Conservation (phyloP, 2,888 invertebrate species). For the Glyphotaelius pellucidus region DNA sequence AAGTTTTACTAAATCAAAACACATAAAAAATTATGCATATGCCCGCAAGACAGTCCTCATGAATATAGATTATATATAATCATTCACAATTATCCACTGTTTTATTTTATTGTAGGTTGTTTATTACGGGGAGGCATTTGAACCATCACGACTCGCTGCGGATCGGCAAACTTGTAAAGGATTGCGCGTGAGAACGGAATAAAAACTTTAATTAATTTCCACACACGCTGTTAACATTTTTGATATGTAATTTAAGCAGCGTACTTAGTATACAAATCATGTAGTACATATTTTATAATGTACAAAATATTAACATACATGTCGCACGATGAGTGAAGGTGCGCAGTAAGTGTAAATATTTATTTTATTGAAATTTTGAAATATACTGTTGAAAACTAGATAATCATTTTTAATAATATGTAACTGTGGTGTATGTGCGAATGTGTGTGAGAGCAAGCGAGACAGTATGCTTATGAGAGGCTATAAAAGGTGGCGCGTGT, state of each 20-base stretch:
- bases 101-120: neutral
- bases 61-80: neutral
- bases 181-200: constrained; percentile 29
- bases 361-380: too few relatives aligned
- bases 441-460: too few relatives aligned
- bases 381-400: too few relatives aligned
- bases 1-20: neutral
- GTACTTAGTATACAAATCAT: neutral
- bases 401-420: too few relatives aligned
- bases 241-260: neutral
- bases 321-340: neutral
- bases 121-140: neutral
- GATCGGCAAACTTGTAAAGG: constrained; percentile 34
- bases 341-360: neutral
- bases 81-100: neutral
- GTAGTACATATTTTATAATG: neutral
- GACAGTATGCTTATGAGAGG: too few relatives aligned
- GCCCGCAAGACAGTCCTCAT: neutral
- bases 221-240: neutral
- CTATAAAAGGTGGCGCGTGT: too few relatives aligned
- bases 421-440: too few relatives aligned
- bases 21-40: neutral
- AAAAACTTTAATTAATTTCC: constrained; percentile 9
- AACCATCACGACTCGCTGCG: constrained; percentile 5
- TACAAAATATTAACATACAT: neutral